Base-by-base conservation (phyloP, 2,113 vertebrate species). In the Riparia riparia region DNA sequence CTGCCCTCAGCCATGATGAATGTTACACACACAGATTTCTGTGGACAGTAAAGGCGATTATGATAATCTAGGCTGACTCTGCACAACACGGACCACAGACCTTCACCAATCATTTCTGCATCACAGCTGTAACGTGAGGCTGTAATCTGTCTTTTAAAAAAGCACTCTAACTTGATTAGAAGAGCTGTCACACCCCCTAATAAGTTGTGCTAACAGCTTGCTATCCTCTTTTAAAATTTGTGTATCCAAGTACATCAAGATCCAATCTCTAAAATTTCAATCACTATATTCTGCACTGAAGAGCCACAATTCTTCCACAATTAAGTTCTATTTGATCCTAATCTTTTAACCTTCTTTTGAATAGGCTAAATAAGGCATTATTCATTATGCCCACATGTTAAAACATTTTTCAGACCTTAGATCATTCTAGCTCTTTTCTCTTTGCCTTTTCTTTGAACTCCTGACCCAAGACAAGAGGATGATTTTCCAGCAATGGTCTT, bases 71-170 rank as follows among this genome's bases (percentile, higher is more conserved):
- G 22, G 63, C 68, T 88, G 85, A 90, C 66, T 91, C 73, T 66
- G 79, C 12, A 56, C 57, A 73, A 41, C 71, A 88, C 13, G 8
- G 76, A 74, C 39, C 61, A 88, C 73, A 90, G 66, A 66, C 39
- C 71, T 87, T 83, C 87, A 82, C 70, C 71, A 63, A 42, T 78
- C 39, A 64, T 90, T 93, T 93, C 74, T 94, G 51, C 42, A 91
- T 47, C 74, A 73, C 51, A 25, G 54, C 78, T 63, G 37, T 68
- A 82, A 94, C 10, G 54, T 9, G 64, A 87, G 81, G 42, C 22
- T 90, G 31, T 49, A 83, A 70, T 58, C 49, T 86, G 11, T 50
- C 84, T 79, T 84, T 63, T 69, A 17, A 72, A 84, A 86, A 93
- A 58, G 15, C 71, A 88, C 49, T 87, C 39, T 56, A 51, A 66